Conservation (phyloP, 2,888 invertebrate species). For the Chouioia cunea region DNA sequence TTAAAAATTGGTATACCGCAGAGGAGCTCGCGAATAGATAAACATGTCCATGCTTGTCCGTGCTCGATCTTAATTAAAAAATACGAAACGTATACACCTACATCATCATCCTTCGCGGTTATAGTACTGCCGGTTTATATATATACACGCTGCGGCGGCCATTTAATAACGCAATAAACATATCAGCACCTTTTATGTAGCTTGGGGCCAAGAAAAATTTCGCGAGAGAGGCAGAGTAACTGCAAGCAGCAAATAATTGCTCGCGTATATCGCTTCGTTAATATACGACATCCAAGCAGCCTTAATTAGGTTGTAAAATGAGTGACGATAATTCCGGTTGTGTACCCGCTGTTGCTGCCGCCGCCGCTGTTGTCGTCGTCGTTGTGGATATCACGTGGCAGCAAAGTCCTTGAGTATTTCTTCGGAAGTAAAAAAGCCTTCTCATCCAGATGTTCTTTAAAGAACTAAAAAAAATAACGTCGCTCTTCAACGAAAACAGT, state of each 20-base stretch:
- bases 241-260: conserved; percentile 35
- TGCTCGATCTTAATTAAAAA: conserved; percentile 41
- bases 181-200: conserved; percentile 36
- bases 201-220: conserved; percentile 18
- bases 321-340: conserved; percentile 46
- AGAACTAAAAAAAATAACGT: conserved; percentile 50
- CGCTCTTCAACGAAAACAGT: conserved; percentile 24
- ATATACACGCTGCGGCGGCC: conserved; percentile 11
- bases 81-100: conserved; percentile 14
- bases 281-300: conserved; percentile 42
- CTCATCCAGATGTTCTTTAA: conserved; percentile 55
- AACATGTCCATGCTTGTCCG: neutral
- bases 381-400: too few species aligned
- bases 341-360: conserved; percentile 1
- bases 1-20: conserved; percentile 1
- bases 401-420: too few species aligned
- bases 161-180: conserved; percentile 47
- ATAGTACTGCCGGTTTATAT: neutral
- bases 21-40: conserved; percentile 14
- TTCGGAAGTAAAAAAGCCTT: conserved; percentile 48
- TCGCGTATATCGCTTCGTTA: conserved; percentile 38
- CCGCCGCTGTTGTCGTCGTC: too few species aligned
- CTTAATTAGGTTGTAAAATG: conserved; percentile 49
- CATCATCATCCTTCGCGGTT: conserved; percentile 17
- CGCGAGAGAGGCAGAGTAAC: neutral